Evolutionary conservation across 2,113 vertebrate species (phyloP), one percentile per base, ranked within the genome.

Genomic region (Athene noctua): DNA sequence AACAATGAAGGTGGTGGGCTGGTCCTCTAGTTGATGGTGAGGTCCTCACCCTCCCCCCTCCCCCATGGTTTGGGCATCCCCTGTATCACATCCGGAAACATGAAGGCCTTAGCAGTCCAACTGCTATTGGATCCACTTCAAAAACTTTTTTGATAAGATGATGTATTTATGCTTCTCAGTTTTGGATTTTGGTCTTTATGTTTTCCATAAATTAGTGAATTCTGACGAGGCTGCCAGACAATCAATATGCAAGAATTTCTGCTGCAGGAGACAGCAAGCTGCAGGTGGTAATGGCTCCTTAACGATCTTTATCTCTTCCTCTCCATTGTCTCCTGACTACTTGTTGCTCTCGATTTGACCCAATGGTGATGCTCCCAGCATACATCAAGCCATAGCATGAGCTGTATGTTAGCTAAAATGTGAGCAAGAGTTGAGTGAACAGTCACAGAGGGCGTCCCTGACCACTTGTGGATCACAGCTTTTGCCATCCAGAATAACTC

Each of bases 1-100:
- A 47, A 21, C 1, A 4, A 49, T 38, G 10, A 6, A 74, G 5
- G 5, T 0, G 0, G 13, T 67, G 36, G 51, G 32, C 34, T 10
- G 3, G 23, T 57, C 38, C 26, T 29, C 21, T 57, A 77, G 13
- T 5, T 2, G 0, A 21, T 21, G 19, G 16, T 57, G 32, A 80
- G 5, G 22, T 62, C 13, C 27, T 68, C 6, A 14, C 26, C 27
- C 34, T 74, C 67, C 27, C 68, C 9, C 5, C 6, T 67, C 12
- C 25, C 13, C 74, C 32, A 36, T 14, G 34, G 11, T 83, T 54
- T 66, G 46, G 30, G 66, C 25, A 84, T 40, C 26, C 26, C 18
- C 26, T 54, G 16, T 54, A 52, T 59, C 46, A 66, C 44, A 51
- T 8, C 9, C 2, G 38, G 58, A 80, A 68, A 40, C 27, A 58